These are phyloP conservation scores for Frieseomelitta varia DNA, from an alignment of 1,140 invertebrate species.

Conservation along the genomic window DNA sequence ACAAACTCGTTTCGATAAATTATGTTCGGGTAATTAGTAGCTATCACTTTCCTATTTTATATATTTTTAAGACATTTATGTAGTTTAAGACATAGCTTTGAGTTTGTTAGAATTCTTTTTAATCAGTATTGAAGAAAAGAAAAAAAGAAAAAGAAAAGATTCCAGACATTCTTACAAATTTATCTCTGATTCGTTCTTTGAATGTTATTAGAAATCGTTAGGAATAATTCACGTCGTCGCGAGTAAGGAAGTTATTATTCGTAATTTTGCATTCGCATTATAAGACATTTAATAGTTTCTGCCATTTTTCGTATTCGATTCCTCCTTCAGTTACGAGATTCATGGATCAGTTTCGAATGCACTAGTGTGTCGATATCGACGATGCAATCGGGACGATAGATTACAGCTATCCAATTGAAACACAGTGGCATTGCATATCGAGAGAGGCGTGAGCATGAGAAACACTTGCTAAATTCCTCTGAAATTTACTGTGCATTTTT, in stretches of 20 bases:
- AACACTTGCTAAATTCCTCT: neutral
- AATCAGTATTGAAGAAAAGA: neutral
- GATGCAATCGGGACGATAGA: conserved; percentile 1
- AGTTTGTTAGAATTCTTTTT: neutral
- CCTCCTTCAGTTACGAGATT: neutral
- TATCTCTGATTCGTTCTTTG: neutral
- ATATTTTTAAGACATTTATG: neutral
- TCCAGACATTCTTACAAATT: neutral
- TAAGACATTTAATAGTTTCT: neutral
- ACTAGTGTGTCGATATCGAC: neutral
- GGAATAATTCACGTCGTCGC: neutral
- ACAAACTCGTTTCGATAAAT: neutral
- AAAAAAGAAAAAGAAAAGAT: neutral
- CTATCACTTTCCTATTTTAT: neutral
- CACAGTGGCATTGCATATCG: neutral
- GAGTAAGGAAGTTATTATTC: neutral
- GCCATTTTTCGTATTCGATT: neutral
- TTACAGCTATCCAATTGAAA: neutral
- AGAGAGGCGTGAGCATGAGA: neutral
- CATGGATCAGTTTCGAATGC: neutral
- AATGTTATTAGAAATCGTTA: too few species aligned
- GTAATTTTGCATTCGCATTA: neutral
- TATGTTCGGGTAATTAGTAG: neutral
- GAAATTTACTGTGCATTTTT: neutral
- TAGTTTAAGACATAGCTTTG: neutral